A percentile compares a stretch with the other conserved stretches of the same genome.
phyloP scores from a whole-genome alignment of 1,140 invertebrate species.

The Hormaphis cornu region DNA sequence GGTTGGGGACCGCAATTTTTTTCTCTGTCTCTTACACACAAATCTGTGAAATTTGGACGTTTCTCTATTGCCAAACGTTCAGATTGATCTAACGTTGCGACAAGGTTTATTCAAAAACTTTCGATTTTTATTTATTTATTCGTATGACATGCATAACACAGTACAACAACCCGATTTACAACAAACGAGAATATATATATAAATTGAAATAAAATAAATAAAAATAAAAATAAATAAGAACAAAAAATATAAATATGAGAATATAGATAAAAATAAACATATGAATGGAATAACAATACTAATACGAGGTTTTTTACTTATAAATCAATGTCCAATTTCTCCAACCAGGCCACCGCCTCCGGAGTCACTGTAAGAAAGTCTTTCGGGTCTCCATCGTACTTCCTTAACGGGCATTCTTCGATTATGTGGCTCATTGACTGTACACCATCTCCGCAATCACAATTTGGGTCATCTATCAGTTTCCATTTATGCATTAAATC shows the following conservation, averaged over 20 bases:
- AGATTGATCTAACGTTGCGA: too few relatives aligned
- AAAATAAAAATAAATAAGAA: too few relatives aligned
- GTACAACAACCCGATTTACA: neutral
- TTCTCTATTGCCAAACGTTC: too few relatives aligned
- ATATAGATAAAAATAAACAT: neutral
- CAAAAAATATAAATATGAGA: too few relatives aligned
- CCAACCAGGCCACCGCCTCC: neutral
- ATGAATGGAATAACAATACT: neutral
- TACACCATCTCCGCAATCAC: neutral
- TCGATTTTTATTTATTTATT: neutral
- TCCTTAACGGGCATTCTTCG: constrained; percentile 2
- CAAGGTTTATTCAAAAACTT: too few relatives aligned
- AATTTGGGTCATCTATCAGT: neutral
- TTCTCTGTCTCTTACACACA: too few relatives aligned
- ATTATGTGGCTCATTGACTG: constrained; percentile 11
- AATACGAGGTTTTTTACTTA: neutral
- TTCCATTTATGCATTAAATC: neutral
- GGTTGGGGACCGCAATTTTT: too few relatives aligned
- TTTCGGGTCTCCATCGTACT: neutral
- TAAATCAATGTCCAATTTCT: constrained; percentile 2
- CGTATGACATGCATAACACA: neutral
- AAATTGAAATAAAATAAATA: too few relatives aligned
- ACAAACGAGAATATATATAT: too few relatives aligned
- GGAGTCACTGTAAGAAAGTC: neutral
- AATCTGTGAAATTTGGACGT: too few relatives aligned